Conservation (phyloP, 2,113 vertebrate species). For the Pimephales promelas region DNA sequence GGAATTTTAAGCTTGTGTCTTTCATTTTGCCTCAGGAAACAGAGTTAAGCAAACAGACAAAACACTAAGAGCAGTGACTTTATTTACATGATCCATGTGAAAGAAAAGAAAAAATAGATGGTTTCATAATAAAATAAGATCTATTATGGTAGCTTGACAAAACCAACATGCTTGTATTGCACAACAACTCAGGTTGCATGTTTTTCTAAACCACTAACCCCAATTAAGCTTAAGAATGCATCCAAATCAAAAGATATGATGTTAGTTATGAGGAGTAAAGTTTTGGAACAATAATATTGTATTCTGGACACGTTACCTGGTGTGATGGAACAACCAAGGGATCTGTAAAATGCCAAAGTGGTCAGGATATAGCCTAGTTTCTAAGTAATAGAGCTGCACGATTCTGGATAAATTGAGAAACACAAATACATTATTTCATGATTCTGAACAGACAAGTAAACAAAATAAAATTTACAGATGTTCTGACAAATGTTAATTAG, state of each 20-base stretch:
- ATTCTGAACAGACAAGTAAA: no score
- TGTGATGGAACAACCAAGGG: not conserved
- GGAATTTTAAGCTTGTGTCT: not conserved
- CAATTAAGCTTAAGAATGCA: no score
- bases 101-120: not conserved
- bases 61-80: not conserved
- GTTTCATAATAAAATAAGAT: no score
- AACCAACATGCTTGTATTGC: not conserved
- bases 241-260: no score
- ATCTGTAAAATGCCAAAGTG: not conserved
- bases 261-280: not conserved
- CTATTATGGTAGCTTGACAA: not conserved
- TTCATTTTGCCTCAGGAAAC: not conserved
- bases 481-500: no score
- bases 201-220: no score
- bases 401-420: no score
- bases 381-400: not conserved
- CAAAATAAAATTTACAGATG: no score
- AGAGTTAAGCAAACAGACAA: not conserved
- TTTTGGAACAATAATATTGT: not conserved
- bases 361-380: not conserved
- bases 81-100: not conserved
- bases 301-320: not conserved
- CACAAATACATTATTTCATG: no score
- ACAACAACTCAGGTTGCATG: no score